A percentile compares a stretch with the other conserved stretches of the same genome.
Conservation (phyloP, 2,113 vertebrate species). For the Sander vitreus region DNA sequence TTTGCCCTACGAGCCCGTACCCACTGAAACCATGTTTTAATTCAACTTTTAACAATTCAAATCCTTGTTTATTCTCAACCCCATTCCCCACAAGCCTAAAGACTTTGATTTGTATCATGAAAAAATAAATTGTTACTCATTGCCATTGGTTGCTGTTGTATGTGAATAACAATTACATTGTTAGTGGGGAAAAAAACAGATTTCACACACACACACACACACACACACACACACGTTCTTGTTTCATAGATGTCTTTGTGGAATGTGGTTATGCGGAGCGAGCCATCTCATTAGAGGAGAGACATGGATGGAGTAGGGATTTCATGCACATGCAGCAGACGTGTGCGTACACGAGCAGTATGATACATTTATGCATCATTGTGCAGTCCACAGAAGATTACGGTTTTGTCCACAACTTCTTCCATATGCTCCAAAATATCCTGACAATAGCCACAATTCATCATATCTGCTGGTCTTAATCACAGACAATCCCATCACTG, state of each 20-base stretch:
- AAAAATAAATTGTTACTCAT: constrained; percentile 6
- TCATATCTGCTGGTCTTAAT: constrained; percentile 48
- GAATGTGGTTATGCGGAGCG: constrained; percentile 23
- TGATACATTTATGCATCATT: constrained; percentile 34
- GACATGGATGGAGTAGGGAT: not conserved
- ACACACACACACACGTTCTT: constrained; percentile 21
- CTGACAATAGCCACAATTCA: constrained; percentile 74
- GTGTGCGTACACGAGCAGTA: constrained; percentile 28
- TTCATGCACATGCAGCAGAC: constrained; percentile 19
- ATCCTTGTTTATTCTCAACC: constrained; percentile 15
- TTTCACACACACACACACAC: constrained; percentile 1
- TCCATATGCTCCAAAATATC: constrained; percentile 70
- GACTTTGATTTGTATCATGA: constrained; percentile 35
- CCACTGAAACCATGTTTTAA: constrained; percentile 9
- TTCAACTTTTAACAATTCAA: constrained; percentile 20
- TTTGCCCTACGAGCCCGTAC: constrained; percentile 22
- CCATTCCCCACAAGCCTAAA: constrained; percentile 6
- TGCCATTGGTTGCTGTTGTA: not conserved
- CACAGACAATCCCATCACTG: constrained; percentile 66
- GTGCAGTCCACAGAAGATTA: constrained; percentile 28
- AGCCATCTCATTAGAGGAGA: constrained; percentile 8
- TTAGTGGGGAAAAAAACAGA: not conserved
- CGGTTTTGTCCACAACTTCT: constrained; percentile 64
- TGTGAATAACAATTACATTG: not conserved
- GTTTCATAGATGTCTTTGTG: constrained; percentile 25